Evolutionary conservation across 2,113 vertebrate genomes (phyloP).

Genomic region (Macaca fascicularis): T2T-MFA8v1.1 NC_088390.1:73561501-73562000

Average conservation of each 20-base stretch:
- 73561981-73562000: constrained; percentile 22
- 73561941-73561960: constrained; percentile 42
- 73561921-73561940: constrained; percentile 40
- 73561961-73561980: not conserved
- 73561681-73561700: constrained; percentile 29
- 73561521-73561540: not conserved
- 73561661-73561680: constrained; percentile 28
- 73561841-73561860: not conserved
- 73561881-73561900: constrained; percentile 45
- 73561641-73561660: constrained; percentile 6
- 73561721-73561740: constrained; percentile 27
- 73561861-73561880: constrained; percentile 45
- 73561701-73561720: constrained; percentile 22
- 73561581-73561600: constrained; percentile 40
- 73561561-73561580: not conserved
- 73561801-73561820: constrained; percentile 45
- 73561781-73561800: constrained; percentile 13
- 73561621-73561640: not conserved
- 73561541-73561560: constrained; percentile 6
- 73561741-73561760: constrained; percentile 25
- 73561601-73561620: constrained; percentile 16
- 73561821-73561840: constrained; percentile 43
- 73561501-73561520: constrained; percentile 32
- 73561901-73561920: constrained; percentile 54
- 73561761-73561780: not conserved